These are phyloP conservation scores for Neelides sp. DNA, from an alignment of 1,140 invertebrate genomes.

Conservation along the genomic window DNA sequence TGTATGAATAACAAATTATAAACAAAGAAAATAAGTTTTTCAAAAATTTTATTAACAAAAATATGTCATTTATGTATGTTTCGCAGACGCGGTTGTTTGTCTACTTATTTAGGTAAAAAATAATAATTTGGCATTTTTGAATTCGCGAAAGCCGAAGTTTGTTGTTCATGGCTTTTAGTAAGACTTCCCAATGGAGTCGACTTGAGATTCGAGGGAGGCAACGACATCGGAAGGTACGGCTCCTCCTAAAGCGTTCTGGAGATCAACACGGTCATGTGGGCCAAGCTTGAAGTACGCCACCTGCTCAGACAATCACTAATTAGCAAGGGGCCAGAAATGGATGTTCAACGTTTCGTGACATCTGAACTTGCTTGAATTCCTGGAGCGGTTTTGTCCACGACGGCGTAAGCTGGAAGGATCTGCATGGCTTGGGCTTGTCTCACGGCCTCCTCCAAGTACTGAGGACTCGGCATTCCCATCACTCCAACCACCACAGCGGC, in stretches of 20 bases:
- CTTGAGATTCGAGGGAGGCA: constrained; percentile 20
- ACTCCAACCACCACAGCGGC: not conserved
- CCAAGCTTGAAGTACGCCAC: constrained; percentile 23
- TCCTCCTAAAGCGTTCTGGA: constrained; percentile 18
- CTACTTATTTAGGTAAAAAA: too few species aligned
- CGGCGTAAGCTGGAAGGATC: constrained; percentile 21
- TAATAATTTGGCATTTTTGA: too few species aligned
- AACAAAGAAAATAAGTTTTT: too few species aligned
- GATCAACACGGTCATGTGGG: constrained; percentile 19
- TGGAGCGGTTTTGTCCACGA: constrained; percentile 27
- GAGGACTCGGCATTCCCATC: constrained; percentile 12
- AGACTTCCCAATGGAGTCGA: constrained; percentile 24
- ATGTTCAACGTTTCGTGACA: not conserved
- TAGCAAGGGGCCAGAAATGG: too few species aligned
- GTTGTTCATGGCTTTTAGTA: too few species aligned
- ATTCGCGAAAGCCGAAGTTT: not conserved
- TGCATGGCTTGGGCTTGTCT: constrained; percentile 27
- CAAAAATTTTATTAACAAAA: too few species aligned
- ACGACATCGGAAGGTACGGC: constrained; percentile 20
- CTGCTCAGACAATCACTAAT: too few species aligned
- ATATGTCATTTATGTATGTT: too few species aligned
- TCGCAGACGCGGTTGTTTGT: too few species aligned
- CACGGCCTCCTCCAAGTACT: constrained; percentile 26
- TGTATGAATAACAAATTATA: too few species aligned
- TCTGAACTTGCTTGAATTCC: constrained; percentile 19